phyloP scores from a whole-genome alignment of 2,797 vertebrate genomes.

The Zenarchopterus dispar region DNA sequence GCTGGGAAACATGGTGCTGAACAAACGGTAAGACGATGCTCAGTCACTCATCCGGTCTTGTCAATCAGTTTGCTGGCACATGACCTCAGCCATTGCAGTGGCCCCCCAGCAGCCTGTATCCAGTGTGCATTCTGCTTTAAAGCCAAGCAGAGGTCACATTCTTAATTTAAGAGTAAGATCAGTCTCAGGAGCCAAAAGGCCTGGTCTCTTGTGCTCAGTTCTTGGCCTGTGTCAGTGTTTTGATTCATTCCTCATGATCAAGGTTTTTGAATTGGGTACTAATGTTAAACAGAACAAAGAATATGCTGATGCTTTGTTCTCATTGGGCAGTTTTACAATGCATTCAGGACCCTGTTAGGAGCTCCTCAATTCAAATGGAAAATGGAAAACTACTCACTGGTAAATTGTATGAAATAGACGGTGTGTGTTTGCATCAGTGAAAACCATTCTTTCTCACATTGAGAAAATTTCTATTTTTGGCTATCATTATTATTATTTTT shows the following conservation, averaged over 20 bases:
- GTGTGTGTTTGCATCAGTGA: constrained; percentile 7
- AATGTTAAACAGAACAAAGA: constrained; percentile 39
- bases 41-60: constrained; percentile 2
- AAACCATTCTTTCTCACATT: not conserved
- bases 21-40: constrained; percentile 90
- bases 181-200: constrained; percentile 32
- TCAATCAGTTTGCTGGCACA: constrained; percentile 19
- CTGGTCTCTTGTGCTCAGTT: constrained; percentile 22
- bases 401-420: constrained; percentile 22
- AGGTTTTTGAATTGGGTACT: constrained; percentile 39
- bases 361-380: constrained; percentile 26
- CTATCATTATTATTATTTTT: not conserved
- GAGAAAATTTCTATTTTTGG: not conserved
- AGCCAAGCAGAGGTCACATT: constrained; percentile 58
- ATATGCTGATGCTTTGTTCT: constrained; percentile 54
- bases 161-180: constrained; percentile 54
- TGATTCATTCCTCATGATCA: constrained; percentile 58
- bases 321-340: constrained; percentile 9
- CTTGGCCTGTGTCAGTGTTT: constrained; percentile 28
- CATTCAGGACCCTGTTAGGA: constrained; percentile 14
- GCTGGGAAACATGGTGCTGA: constrained; percentile 99
- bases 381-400: constrained; percentile 39
- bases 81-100: constrained; percentile 16
- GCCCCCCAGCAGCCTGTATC: constrained; percentile 38
- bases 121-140: constrained; percentile 48